These are phyloP conservation scores for Acheta domesticus DNA, from an alignment of 2,888 invertebrate genomes.

Conservation along the genomic window DNA sequence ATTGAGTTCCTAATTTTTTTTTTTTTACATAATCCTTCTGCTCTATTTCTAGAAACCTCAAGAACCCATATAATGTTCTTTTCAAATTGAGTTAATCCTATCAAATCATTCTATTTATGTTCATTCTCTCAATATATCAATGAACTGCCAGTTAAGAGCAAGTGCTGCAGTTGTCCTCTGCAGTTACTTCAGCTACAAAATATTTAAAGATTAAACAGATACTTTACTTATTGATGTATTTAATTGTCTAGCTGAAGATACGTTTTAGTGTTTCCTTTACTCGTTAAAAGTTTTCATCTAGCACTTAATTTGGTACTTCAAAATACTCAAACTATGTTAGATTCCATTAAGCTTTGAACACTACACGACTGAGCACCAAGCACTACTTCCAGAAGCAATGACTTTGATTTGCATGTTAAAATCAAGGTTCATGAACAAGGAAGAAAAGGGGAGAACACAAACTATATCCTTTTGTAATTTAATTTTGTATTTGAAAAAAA, in stretches of 20 bases:
- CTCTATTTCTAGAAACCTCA: background rate
- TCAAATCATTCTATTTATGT: background rate
- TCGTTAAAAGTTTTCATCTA: background rate
- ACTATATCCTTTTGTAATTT: background rate
- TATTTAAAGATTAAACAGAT: background rate
- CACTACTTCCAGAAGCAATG: background rate
- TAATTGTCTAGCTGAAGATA: constrained; percentile 5
- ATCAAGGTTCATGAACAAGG: background rate
- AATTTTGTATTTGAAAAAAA: constrained; percentile 6
- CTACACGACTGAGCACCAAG: background rate
- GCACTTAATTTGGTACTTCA: constrained; percentile 2
- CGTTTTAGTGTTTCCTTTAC: background rate
- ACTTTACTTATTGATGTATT: background rate
- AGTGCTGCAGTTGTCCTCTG: background rate
- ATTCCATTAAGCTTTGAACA: background rate
- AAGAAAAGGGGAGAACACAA: background rate
- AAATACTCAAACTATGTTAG: background rate
- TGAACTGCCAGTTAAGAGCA: background rate
- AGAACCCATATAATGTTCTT: constrained; percentile 18
- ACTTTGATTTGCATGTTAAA: background rate
- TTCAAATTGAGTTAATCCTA: background rate
- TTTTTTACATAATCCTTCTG: background rate
- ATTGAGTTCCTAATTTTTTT: background rate
- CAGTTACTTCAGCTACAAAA: background rate
- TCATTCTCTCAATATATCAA: constrained; percentile 11